Evolutionary conservation across 1,140 invertebrate species (phyloP), one percentile per base, ranked within the genome.

Genomic region (Atta cephalotes): DNA sequence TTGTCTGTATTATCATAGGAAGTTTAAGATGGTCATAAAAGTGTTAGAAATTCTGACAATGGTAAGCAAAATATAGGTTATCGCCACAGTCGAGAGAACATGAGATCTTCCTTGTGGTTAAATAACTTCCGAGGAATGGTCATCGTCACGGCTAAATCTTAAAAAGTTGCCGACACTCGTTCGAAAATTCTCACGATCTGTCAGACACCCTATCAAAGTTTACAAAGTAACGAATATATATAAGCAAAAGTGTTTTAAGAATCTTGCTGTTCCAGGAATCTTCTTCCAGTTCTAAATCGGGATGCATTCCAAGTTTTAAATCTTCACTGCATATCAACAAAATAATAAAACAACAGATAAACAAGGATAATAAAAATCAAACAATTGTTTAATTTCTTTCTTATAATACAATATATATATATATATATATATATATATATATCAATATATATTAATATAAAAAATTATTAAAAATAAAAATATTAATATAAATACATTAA

Each of bases 1-100:
- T 58, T 88, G 82, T 85, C 86, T 70, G 70, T 25, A 66, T 90
- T 88, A 93, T 92, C 92, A 93, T 89, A 80, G 86, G 78, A 89
- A 87, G 68, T 81, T 87, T 88, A 88, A 91, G 89, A 84, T 84
- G 77, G 90, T 86, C 89, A 86, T 94, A 94, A 94, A 94, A 93
- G 85, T 92, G 87, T 92, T 91, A 88, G 86, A 85, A 86, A 84
- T 89, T 87, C 78, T 93, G 89, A 92, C 91, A 90, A 25, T 49
- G 89, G 84, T 85, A 92, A 79, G 70, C 87, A 92, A 93, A 92
- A 92, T 93, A 92, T 78, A 25, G 58, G 45, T 68, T 90, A 76
- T 86, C 66, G 58, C 31, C 49, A 28, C 5, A 58, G 71, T 45
- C 7, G 3, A 85, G n/a, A 31, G 49, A 63, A 71, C 16, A 58